Conservation (phyloP, 2,113 vertebrate species). For the Hepsetus odoe region DNA sequence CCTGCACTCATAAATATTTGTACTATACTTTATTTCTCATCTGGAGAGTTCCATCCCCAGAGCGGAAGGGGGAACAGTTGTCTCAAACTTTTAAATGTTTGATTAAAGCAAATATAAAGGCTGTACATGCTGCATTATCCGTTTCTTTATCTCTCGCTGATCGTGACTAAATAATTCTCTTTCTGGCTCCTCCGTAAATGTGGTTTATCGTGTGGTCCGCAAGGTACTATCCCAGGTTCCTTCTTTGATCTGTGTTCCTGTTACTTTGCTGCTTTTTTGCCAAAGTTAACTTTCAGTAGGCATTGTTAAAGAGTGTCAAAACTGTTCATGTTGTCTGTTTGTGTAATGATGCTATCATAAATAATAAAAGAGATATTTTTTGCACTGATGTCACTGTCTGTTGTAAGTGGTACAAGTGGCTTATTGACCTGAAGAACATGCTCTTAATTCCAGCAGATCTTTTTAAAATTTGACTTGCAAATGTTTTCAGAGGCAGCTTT, state of each 20-base stretch:
- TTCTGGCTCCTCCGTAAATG: constrained; percentile 44
- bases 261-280: constrained; percentile 53
- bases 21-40: constrained; percentile 28
- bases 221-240: constrained; percentile 18
- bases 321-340: constrained; percentile 48
- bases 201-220: constrained; percentile 50
- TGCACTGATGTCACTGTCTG: constrained; percentile 47
- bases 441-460: too few relatives aligned
- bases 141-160: constrained; percentile 32
- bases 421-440: neutral
- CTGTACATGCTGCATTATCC: neutral
- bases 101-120: neutral
- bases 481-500: neutral
- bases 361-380: constrained; percentile 67
- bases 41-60: neutral
- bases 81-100: neutral
- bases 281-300: constrained; percentile 59
- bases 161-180: constrained; percentile 44
- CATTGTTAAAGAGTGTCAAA: constrained; percentile 42
- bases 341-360: constrained; percentile 59
- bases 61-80: neutral
- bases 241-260: constrained; percentile 31
- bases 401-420: neutral
- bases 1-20: constrained; percentile 10
- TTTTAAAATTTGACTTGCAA: too few relatives aligned